Conservation (phyloP, 2,797 vertebrate species). For the Xyrichtys novacula region DNA sequence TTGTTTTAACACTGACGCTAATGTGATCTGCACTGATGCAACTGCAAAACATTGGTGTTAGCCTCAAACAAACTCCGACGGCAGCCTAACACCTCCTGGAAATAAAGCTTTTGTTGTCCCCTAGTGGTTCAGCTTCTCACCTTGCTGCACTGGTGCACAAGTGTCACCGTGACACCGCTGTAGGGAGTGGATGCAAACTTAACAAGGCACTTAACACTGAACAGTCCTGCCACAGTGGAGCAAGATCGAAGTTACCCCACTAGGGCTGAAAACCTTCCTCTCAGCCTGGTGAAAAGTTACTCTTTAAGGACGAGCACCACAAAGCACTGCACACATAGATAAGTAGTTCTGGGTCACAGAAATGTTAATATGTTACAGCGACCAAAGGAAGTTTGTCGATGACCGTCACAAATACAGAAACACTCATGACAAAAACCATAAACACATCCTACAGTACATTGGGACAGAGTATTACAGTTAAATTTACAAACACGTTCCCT, state of each 20-base stretch:
- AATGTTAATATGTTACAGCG: conserved; percentile 44
- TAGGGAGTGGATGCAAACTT: background rate
- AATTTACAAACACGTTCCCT: conserved; percentile 80
- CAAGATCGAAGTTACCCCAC: conserved; percentile 10
- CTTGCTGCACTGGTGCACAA: conserved; percentile 1
- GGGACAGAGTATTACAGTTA: conserved; percentile 62
- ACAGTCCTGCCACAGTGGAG: background rate
- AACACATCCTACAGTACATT: conserved; percentile 74
- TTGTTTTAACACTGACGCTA: conserved; percentile 8
- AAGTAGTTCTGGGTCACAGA: conserved; percentile 51
- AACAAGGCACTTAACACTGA: background rate
- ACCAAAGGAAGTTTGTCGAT: conserved; percentile 41
- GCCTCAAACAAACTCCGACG: conserved; percentile 34
- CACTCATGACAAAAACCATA: conserved; percentile 35
- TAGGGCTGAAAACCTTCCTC: background rate
- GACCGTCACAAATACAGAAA: conserved; percentile 45
- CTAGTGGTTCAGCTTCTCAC: conserved; percentile 6
- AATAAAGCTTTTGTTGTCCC: background rate
- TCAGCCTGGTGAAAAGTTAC: conserved; percentile 7
- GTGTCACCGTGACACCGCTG: conserved; percentile 17
- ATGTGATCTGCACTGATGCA: conserved; percentile 29
- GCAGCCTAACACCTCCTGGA: conserved; percentile 3
- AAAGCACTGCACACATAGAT: conserved; percentile 64
- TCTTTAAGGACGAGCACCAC: conserved; percentile 26
- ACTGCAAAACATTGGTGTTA: conserved; percentile 24